A percentile compares a stretch with the other conserved stretches of the same genome.
phyloP scores from a whole-genome alignment of 2,113 vertebrate genomes.

The Eulacestoma nigropectus region DNA sequence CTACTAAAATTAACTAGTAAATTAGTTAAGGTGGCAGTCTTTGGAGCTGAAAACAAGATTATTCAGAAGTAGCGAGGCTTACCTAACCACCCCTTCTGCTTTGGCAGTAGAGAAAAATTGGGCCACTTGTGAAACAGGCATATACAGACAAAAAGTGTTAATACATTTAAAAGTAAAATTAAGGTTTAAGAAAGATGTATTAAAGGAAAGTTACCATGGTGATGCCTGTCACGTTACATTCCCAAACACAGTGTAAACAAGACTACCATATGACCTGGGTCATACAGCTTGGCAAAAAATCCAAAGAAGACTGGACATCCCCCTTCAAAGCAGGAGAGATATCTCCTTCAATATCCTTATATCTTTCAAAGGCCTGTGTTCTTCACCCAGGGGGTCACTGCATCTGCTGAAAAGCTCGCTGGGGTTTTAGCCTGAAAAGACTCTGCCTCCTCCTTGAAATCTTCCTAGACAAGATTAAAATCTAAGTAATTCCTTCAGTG shows the following conservation, averaged over 20 bases:
- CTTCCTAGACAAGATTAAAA: slow-evolving; percentile 2
- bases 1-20: not conserved
- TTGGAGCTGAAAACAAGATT: not conserved
- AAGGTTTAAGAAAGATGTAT: not conserved
- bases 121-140: not conserved
- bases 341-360: not conserved
- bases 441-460: not conserved
- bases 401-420: not conserved
- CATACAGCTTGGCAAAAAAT: not conserved
- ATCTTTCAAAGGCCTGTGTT: not conserved
- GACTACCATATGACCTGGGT: not conserved
- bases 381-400: not conserved
- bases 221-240: not conserved
- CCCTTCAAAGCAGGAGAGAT: rapidly evolving
- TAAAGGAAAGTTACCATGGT: not conserved
- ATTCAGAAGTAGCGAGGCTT: not conserved
- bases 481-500: not conserved
- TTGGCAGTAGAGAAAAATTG: not conserved
- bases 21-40: not conserved
- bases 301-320: not conserved
- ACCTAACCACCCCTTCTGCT: not conserved
- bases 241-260: not conserved
- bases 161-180: not conserved
- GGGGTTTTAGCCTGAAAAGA: not conserved
- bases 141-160: not conserved